Percentiles rank a stretch among this genome's conserved stretches.
phyloP scores from a whole-genome alignment of 1,140 invertebrate species.

The Rhagoletis pomonella region DNA sequence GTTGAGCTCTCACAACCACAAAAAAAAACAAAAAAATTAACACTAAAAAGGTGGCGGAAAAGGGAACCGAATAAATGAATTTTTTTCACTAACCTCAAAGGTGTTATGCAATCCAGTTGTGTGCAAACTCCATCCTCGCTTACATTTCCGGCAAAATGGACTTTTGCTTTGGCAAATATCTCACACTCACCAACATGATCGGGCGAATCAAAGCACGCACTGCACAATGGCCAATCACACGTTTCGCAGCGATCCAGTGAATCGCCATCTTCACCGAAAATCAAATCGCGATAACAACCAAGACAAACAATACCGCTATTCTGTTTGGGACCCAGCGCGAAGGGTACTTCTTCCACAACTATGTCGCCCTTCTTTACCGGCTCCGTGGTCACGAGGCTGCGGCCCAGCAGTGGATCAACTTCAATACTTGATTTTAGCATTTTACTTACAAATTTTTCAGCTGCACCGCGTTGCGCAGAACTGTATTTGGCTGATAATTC shows the following conservation, averaged over 20 bases:
- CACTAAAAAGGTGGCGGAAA: not conserved
- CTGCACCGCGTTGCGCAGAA: not conserved
- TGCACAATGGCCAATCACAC: slow-evolving; percentile 88
- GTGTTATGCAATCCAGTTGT: slow-evolving; percentile 87
- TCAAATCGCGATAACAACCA: slow-evolving; percentile 80
- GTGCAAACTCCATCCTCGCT: slow-evolving; percentile 78
- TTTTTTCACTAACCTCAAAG: slow-evolving; percentile 78
- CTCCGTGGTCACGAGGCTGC: slow-evolving; percentile 80
- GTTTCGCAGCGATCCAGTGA: slow-evolving; percentile 77
- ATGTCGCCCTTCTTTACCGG: slow-evolving; percentile 82
- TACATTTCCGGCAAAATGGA: slow-evolving; percentile 79
- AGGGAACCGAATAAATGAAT: not conserved
- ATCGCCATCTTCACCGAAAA: slow-evolving; percentile 75
- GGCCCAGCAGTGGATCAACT: slow-evolving; percentile 76
- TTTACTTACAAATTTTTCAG: not conserved
- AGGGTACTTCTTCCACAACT: slow-evolving; percentile 83
- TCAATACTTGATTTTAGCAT: slow-evolving; percentile 70
- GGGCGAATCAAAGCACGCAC: slow-evolving; percentile 77
- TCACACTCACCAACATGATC: slow-evolving; percentile 81
- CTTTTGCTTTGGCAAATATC: slow-evolving; percentile 76
- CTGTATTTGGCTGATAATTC: slow-evolving; percentile 4
- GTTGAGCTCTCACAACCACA: too few species aligned
- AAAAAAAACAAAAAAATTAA: too few species aligned
- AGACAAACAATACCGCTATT: slow-evolving; percentile 82
- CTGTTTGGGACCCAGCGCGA: slow-evolving; percentile 85